These are phyloP conservation scores for Mallotus villosus DNA, from an alignment of 2,797 vertebrate species.

Conservation along the genomic window DNA sequence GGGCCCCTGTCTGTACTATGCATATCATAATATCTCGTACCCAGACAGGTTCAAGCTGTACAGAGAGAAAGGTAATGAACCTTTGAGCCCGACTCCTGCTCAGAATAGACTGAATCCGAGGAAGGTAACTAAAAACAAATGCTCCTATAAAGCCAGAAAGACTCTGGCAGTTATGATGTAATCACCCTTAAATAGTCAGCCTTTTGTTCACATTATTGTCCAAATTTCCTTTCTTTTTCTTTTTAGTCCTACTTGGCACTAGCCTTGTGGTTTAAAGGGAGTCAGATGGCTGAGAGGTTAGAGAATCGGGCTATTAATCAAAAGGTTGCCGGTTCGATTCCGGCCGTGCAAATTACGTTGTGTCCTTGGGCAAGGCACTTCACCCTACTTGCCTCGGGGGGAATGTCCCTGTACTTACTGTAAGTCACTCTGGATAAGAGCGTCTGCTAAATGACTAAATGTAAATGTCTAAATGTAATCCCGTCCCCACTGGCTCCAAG, in stretches of 20 bases:
- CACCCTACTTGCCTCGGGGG: no score
- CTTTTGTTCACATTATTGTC: slow-evolving; percentile 31
- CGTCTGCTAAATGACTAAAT: no score
- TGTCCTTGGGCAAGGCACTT: no score
- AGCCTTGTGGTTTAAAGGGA: no score
- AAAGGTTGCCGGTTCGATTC: no score
- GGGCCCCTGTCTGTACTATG: background rate
- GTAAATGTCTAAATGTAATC: no score
- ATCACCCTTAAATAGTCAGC: slow-evolving; percentile 37
- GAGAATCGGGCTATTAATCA: no score
- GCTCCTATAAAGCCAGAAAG: slow-evolving; percentile 22
- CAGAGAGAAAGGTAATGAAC: background rate
- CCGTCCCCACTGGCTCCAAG: background rate
- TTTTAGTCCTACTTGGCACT: no score
- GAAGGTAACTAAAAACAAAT: slow-evolving; percentile 52
- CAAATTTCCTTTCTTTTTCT: background rate
- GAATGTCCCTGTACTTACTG: no score
- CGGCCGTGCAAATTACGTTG: no score
- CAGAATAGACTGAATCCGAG: slow-evolving; percentile 8
- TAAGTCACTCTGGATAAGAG: no score
- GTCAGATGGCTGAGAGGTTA: no score
- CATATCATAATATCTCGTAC: slow-evolving; percentile 4
- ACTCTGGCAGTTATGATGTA: slow-evolving; percentile 36
- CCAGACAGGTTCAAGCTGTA: background rate
- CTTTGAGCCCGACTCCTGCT: slow-evolving; percentile 11